Base-by-base conservation (phyloP, 1,140 invertebrate species). In the Penaeus vannamei region DNA sequence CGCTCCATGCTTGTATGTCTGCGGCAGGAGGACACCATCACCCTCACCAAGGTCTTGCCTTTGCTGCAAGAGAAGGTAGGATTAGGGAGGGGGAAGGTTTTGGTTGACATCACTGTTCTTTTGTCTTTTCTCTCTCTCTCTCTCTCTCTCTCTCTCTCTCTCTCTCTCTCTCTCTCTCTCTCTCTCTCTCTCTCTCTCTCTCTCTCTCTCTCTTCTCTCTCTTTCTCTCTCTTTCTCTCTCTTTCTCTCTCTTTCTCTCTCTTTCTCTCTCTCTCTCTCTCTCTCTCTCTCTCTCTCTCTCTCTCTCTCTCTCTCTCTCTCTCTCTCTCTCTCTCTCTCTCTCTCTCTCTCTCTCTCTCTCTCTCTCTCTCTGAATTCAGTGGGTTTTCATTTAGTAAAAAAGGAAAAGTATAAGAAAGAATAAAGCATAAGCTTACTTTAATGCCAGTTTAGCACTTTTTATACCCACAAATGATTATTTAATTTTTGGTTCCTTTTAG, bases 401-500 rank as follows among this genome's bases (percentile, higher is more conserved):
- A 5, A 8, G n/a, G 79, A 53, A 53, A 19, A 19, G 17, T 17
- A 23, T 81, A 17, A 14, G 42, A 14, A 36, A 20, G 22, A 46
- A 42, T 4, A 42, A 42, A 42, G 8, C 4, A 42, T 42, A 7
- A 42, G 4, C 36, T 2, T 2, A 42, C 36, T 42, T 42, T 7
- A 42, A 0, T 42, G 36, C 4, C 8, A 4, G 36, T 42, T 42
- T 42, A 42, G 4, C 36, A 42, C 8, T 2, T 7, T 42, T 1
- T 72, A 8, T 22, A 42, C 8, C 36, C 36, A 42, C 8, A 42
- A 42, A 42, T 42, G 4, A 42, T 42, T 42, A 19, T 23, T 46
- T 0, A 72, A 0, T 36, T 80, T 59, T 69, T 83, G 85, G 83
- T 90, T 89, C 81, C 85, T 79, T 86, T 42, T 92, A 95, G 94